Evolutionary conservation across 1,140 invertebrate species (phyloP), one percentile per base, ranked within the genome.

Genomic region (Lerema accius): DNA sequence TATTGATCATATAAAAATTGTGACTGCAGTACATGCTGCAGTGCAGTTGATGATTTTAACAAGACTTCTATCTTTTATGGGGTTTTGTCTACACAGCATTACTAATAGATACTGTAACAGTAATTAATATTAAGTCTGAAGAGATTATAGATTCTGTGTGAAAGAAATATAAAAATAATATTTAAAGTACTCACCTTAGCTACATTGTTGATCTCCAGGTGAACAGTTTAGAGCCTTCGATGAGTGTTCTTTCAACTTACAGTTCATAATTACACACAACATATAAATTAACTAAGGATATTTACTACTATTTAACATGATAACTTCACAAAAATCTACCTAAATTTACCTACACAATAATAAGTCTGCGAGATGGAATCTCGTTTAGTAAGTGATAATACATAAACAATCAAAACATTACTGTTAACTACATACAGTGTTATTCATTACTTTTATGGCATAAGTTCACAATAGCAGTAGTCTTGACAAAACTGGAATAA

Each of bases 401-500:
- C 23, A 16, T 11, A 56, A 32, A 10, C 26, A 26, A 56, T 19
- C 40, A 56, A 56, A 56, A 56, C 53, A 56, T 28, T 45, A 45
- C 40, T 45, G 23, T 40, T 4, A 32, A 17, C 19, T 60, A 26
- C 7, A 32, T 40, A 49, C 43, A 11, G 35, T 37, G 3, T 37
- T 37, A 9, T 15, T 49, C 37, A 40, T 45, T 56, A 49, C 26
- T 49, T 35, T 26, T 50, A 14, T 43, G 23, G 45, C n/a, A 43
- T 14, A 32, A 48, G 26, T 48, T 0, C 14, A 58, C 7, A 45
- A 45, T 4, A 17, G n/a, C 55, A 60, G 51, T 73, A 37, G 67
- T 81, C 80, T 84, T 82, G 83, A 86, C 83, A 79, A 78, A 84
- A 81, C 78, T 73, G 64, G 55, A 67, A 64, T 45, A 63, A 48